A percentile compares a stretch with the other conserved stretches of the same genome.
Conservation (phyloP, 2,888 invertebrate genomes). For the Terebella lapidaria region DNA sequence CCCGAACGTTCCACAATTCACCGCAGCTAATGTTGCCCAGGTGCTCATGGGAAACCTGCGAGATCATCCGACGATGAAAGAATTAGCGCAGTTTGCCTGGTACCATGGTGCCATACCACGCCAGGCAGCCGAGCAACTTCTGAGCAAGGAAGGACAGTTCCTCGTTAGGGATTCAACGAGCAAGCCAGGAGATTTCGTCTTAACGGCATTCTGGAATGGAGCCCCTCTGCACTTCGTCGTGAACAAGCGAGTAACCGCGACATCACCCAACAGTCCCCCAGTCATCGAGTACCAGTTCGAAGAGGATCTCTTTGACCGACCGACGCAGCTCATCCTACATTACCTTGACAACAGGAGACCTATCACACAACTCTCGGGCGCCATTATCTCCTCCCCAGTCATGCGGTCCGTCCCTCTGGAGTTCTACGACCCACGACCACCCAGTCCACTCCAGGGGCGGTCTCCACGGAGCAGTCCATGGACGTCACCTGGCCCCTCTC, state of each 20-base stretch:
- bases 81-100: constrained; percentile 17
- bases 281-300: constrained; percentile 85
- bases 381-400: constrained; percentile 62
- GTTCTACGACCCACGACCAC: constrained; percentile 1
- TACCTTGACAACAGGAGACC: constrained; percentile 87
- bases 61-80: neutral
- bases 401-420: constrained; percentile 7
- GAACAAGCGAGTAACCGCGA: constrained; percentile 58
- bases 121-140: constrained; percentile 15
- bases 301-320: constrained; percentile 86
- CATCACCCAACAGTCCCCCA: constrained; percentile 27
- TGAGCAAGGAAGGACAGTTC: constrained; percentile 69
- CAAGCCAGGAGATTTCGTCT: constrained; percentile 89
- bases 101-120: constrained; percentile 24
- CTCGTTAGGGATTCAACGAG: constrained; percentile 88
- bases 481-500: neutral
- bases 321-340: constrained; percentile 86
- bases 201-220: constrained; percentile 77
- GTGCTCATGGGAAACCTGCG: neutral
- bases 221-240: constrained; percentile 88
- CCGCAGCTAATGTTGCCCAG: neutral
- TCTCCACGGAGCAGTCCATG: neutral
- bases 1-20: constrained; percentile 3
- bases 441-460: neutral
- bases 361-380: constrained; percentile 82